These are phyloP conservation scores for Trissolcus brochymenae DNA, from an alignment of 2,888 invertebrate species.

Conservation along the genomic window DNA sequence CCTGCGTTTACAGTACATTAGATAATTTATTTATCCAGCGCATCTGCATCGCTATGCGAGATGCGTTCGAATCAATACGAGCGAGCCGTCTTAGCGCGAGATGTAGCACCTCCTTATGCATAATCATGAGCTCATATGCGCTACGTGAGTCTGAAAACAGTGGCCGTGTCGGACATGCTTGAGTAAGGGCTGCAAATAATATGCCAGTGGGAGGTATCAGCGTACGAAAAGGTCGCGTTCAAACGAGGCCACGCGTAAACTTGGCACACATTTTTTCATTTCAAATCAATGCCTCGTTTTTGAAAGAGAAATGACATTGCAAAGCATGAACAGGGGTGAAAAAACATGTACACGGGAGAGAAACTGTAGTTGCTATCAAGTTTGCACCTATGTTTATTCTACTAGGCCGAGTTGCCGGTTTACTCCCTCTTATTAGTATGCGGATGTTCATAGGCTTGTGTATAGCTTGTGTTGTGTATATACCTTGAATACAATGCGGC, in stretches of 20 bases:
- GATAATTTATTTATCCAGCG: constrained; percentile 47
- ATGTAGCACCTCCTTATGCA: constrained; percentile 63
- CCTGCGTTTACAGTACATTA: constrained; percentile 32
- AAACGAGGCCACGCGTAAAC: constrained; percentile 67
- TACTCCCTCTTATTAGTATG: constrained; percentile 9
- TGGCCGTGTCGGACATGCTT: background rate
- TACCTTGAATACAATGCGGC: constrained; percentile 14
- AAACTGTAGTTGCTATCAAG: no score
- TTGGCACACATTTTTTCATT: constrained; percentile 54
- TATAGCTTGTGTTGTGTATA: no score
- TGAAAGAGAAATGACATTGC: constrained; percentile 14
- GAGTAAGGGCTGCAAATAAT: constrained; percentile 14
- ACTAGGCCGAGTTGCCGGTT: background rate
- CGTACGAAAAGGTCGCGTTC: constrained; percentile 68
- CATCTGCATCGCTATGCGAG: constrained; percentile 31
- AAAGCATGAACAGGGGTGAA: background rate
- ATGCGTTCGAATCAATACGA: constrained; percentile 52
- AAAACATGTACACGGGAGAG: background rate
- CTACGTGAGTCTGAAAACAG: constrained; percentile 62
- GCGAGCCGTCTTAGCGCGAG: constrained; percentile 49
- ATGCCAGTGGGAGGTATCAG: constrained; percentile 66
- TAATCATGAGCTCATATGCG: constrained; percentile 71
- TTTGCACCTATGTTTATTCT: no score
- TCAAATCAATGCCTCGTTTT: constrained; percentile 51
- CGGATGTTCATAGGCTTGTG: background rate